These are phyloP conservation scores for Gisinianus flammeolus DNA, from an alignment of 2,888 invertebrate genomes.

Conservation along the genomic window DNA sequence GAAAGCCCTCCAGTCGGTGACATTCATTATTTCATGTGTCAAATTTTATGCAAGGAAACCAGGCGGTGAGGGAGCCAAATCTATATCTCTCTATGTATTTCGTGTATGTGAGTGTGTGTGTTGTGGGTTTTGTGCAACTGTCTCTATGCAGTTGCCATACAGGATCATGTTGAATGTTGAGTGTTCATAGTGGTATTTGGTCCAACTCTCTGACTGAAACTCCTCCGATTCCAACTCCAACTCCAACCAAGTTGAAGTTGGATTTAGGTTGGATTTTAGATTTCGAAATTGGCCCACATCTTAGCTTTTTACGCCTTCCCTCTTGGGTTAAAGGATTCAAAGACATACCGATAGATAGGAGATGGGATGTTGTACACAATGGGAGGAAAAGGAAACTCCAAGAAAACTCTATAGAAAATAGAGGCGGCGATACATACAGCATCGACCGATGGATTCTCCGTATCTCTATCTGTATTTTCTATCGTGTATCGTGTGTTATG, in stretches of 20 bases:
- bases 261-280: not conserved
- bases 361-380: not conserved
- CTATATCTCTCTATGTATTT: not conserved
- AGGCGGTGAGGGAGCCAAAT: no score
- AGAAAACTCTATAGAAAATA: no score
- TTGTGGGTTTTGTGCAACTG: no score
- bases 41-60: constrained; percentile 4
- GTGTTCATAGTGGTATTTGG: no score
- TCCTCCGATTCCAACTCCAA: not conserved
- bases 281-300: not conserved
- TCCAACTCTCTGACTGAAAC: no score
- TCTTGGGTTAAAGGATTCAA: not conserved
- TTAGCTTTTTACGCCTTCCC: not conserved
- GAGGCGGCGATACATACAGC: no score
- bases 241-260: not conserved
- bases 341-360: not conserved
- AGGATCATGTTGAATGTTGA: no score
- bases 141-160: no score
- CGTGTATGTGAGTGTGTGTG: no score
- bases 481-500: no score
- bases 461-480: no score
- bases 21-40: constrained; percentile 1
- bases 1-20: not conserved
- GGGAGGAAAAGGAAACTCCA: not conserved
- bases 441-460: no score